These are phyloP conservation scores for Ochropacha duplaris DNA, from an alignment of 2,888 invertebrate genomes.

Conservation along the genomic window DNA sequence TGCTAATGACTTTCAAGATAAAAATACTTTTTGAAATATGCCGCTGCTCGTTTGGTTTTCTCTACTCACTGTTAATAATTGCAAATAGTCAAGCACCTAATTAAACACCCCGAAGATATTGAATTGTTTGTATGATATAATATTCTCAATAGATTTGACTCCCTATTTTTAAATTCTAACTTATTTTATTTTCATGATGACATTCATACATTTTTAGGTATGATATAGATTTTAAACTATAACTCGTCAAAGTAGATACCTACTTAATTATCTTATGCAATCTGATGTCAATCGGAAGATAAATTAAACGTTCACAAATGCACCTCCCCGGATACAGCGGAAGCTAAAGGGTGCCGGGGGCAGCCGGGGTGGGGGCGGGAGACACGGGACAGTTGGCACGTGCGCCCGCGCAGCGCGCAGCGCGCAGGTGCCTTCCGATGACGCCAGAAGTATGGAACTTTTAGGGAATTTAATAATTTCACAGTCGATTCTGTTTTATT, in stretches of 20 bases:
- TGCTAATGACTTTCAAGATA: constrained; percentile 10
- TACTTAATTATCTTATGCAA: no score
- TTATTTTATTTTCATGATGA: no score
- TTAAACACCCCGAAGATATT: no score
- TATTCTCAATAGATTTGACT: no score
- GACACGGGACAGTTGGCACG: constrained; percentile 73
- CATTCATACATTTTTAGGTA: no score
- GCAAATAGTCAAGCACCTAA: no score
- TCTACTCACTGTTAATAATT: no score
- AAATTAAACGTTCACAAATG: constrained; percentile 26
- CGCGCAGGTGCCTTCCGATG: constrained; percentile 67
- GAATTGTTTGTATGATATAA: no score
- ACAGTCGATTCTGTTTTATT: background rate
- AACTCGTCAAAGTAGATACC: no score
- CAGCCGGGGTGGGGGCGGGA: constrained; percentile 27
- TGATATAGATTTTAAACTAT: no score
- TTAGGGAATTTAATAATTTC: background rate
- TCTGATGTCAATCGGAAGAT: background rate
- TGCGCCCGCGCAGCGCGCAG: constrained; percentile 76
- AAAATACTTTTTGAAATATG: constrained; percentile 5
- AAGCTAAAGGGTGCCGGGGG: constrained; percentile 33
- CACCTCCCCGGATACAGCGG: constrained; percentile 57
- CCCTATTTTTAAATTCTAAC: no score
- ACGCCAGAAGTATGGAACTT: constrained; percentile 38
- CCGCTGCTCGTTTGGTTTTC: background rate